Evolutionary conservation across 2,113 vertebrate species (phyloP).

Genomic region (Zosterops hypoxanthus): DNA sequence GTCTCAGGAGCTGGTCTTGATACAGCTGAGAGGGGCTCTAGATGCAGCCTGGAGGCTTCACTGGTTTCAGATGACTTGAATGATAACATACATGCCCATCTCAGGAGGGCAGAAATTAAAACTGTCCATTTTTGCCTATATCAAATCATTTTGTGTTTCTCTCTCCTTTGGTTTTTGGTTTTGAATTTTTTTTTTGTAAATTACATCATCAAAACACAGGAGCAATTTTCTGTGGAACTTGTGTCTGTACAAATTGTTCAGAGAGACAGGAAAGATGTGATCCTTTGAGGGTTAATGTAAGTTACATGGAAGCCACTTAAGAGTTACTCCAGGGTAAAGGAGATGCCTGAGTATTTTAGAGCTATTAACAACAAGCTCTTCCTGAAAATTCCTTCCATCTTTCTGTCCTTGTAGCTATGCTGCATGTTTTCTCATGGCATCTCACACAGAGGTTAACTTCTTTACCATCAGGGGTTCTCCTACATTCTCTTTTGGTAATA

Average conservation of each 20-base stretch:
- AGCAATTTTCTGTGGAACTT: not conserved
- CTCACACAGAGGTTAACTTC: not conserved
- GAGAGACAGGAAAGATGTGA: not conserved
- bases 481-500: not conserved
- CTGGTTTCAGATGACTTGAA: slow-evolving; percentile 1
- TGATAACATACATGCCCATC: not conserved
- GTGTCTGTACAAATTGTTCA: not conserved
- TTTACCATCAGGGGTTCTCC: not conserved
- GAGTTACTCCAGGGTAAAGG: not conserved
- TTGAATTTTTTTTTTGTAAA: not conserved
- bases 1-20: slow-evolving; percentile 11
- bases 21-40: slow-evolving; percentile 7
- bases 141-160: not conserved
- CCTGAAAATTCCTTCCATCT: not conserved
- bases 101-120: not conserved
- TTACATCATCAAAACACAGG: not conserved
- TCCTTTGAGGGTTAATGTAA: not conserved
- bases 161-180: not conserved
- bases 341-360: fast-evolving
- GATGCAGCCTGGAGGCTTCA: slow-evolving; percentile 10
- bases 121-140: not conserved
- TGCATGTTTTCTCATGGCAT: not conserved
- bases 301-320: not conserved
- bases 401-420: not conserved
- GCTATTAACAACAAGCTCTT: not conserved